Evolutionary conservation across 92 coral and sea anemone genomes (phyloP).

Genomic region (Virgularia gustaviana): DNA sequence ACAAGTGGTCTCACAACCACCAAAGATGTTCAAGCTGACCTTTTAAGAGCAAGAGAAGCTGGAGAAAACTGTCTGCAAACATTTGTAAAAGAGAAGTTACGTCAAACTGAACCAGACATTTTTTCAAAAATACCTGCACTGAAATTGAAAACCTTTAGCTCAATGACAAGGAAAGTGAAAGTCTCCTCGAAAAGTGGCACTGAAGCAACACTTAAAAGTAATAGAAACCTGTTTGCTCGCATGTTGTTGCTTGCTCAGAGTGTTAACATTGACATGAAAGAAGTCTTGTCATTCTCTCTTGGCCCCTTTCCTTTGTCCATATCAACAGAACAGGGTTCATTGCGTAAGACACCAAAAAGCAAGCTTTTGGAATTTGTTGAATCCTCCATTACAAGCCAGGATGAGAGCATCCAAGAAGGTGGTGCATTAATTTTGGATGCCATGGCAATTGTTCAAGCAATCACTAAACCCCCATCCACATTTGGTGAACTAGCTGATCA

Average conservation of each 20-base stretch:
- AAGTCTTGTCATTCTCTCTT: not conserved
- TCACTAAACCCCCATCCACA: not conserved
- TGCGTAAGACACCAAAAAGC: not conserved
- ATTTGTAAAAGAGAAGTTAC: not conserved
- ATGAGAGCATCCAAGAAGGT: not conserved
- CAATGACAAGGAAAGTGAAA: not conserved
- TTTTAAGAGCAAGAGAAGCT: slow-evolving; percentile 38
- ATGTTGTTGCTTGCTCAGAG: not conserved
- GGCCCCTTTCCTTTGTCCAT: not conserved
- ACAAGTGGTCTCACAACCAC: slow-evolving; percentile 47
- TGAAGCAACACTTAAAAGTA: not conserved
- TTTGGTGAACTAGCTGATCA: not conserved
- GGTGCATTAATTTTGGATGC: not conserved
- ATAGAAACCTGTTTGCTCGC: not conserved
- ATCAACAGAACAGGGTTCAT: not conserved
- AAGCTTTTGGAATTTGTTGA: not conserved
- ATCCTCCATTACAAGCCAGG: not conserved
- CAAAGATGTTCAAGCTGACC: slow-evolving; percentile 34
- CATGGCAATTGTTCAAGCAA: not conserved
- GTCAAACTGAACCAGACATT: not conserved
- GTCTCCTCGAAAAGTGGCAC: not conserved
- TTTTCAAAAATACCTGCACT: not conserved
- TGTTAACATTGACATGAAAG: not conserved
- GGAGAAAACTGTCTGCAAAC: slow-evolving; percentile 39
- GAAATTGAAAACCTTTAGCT: not conserved